phyloP scores from a whole-genome alignment of 1,140 invertebrate species.

The Himalopsyche phryganea region DNA sequence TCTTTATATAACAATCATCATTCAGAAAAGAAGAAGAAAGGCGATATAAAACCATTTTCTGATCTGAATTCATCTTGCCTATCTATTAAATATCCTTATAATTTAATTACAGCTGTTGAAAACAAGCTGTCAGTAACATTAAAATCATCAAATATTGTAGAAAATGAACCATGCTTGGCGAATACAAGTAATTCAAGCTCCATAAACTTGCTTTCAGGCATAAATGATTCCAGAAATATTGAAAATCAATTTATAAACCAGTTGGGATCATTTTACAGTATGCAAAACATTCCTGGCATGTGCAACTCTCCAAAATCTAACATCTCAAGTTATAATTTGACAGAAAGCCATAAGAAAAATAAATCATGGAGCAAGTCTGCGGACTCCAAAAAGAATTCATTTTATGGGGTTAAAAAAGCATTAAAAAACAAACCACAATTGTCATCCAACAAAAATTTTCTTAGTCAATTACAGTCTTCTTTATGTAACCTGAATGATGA shows the following conservation, averaged over 20 bases:
- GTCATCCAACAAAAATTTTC: neutral
- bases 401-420: neutral
- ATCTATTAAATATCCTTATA: constrained; percentile 14
- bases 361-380: no score
- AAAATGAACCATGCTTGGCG: neutral
- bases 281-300: neutral
- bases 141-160: constrained; percentile 5
- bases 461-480: no score
- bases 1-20: no score
- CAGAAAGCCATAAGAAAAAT: no score
- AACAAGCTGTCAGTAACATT: constrained; percentile 9
- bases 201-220: neutral
- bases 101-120: constrained; percentile 21
- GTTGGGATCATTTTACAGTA: neutral
- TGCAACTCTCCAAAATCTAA: neutral
- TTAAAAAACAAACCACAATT: neutral
- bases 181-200: neutral
- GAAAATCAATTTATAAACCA: constrained; percentile 1
- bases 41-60: neutral
- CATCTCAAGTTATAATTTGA: neutral
- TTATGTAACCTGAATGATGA: neutral
- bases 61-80: neutral
- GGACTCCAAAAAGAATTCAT: neutral
- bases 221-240: neutral
- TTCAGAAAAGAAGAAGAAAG: constrained; percentile 1